These are phyloP conservation scores for Leptocoma aspasia DNA, from an alignment of 2,113 vertebrate genomes.

Conservation along the genomic window DNA sequence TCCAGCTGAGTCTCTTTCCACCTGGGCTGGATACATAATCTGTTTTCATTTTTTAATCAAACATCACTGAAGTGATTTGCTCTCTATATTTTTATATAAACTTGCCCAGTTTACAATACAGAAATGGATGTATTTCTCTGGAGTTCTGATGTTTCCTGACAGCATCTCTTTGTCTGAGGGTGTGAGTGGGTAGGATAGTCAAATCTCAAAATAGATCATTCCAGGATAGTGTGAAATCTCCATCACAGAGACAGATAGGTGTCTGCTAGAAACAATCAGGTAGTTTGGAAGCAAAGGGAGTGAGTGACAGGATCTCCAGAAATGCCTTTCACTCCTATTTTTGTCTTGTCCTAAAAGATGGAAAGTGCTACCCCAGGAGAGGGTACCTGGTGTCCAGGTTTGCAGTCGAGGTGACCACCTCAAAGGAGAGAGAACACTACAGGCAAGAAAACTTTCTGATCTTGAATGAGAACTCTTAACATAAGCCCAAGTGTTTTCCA, in stretches of 20 bases:
- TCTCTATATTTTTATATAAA: neutral
- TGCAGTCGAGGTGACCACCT: neutral
- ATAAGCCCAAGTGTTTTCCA: neutral
- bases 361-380: neutral
- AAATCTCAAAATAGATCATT: neutral
- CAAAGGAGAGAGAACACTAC: neutral
- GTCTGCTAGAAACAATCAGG: neutral
- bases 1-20: neutral
- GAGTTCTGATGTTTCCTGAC: neutral
- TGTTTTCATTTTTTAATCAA: neutral
- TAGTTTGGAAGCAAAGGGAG: neutral
- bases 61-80: neutral
- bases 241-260: neutral
- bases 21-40: neutral
- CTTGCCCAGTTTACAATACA: neutral
- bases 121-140: neutral
- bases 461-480: neutral
- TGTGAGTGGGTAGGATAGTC: neutral
- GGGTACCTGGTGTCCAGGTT: neutral
- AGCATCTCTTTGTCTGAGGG: neutral
- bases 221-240: neutral
- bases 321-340: neutral
- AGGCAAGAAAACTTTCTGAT: neutral
- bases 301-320: neutral
- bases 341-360: neutral